phyloP scores from a whole-genome alignment of 1,140 invertebrate genomes.

The Heterodera carotae region DNA sequence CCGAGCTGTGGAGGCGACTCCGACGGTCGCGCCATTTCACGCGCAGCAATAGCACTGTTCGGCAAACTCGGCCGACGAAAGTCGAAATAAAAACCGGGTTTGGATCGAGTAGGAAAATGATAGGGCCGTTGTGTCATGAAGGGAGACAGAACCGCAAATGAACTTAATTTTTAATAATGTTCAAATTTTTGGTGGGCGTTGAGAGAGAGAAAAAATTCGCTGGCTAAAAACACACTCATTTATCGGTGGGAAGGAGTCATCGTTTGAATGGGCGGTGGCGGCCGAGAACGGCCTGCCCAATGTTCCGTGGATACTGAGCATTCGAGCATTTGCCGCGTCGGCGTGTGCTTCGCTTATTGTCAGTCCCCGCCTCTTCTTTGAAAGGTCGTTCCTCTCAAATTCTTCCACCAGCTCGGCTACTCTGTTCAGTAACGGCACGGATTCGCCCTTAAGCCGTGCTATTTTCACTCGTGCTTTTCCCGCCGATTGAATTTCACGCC shows the following conservation, averaged over 20 bases:
- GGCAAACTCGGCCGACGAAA: not conserved
- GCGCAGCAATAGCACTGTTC: not conserved
- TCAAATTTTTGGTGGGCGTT: not conserved
- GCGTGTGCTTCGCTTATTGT: not conserved
- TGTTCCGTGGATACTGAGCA: not conserved
- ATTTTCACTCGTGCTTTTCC: slow-evolving; percentile 8
- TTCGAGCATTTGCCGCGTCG: not conserved
- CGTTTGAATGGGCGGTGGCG: not conserved
- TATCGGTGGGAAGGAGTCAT: slow-evolving; percentile 1
- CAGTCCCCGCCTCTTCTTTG: not conserved
- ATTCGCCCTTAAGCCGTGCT: slow-evolving; percentile 5
- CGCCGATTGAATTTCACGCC: not conserved
- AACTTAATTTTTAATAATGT: not conserved
- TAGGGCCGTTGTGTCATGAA: not conserved
- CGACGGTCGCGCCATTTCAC: not conserved
- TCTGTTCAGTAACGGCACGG: slow-evolving; percentile 2
- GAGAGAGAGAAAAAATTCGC: not conserved
- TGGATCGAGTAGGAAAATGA: not conserved
- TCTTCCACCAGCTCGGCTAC: slow-evolving; percentile 15
- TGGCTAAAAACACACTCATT: slow-evolving; percentile 2
- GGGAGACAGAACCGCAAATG: not conserved
- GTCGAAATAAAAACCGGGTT: slow-evolving; percentile 1
- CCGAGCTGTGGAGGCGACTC: not conserved
- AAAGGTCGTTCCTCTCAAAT: not conserved
- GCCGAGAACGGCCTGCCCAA: not conserved